These are phyloP conservation scores for Pantelozetes paolii DNA, from an alignment of 2,888 invertebrate species.

Conservation along the genomic window DNA sequence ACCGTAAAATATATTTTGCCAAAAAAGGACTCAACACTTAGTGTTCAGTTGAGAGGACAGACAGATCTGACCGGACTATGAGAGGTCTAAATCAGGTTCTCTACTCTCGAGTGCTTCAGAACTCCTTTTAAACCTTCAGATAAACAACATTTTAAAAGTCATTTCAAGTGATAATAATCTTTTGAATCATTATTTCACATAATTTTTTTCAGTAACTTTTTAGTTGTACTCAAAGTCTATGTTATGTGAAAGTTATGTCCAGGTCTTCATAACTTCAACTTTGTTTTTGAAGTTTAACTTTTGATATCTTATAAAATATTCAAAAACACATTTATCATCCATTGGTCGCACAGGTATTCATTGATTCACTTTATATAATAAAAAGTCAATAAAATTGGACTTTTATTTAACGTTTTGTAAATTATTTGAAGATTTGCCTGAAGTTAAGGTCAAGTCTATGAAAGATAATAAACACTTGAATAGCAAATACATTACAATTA, in stretches of 20 bases:
- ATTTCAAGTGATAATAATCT: constrained; percentile 1
- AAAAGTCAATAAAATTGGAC: no score
- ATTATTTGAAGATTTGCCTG: background rate
- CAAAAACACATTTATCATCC: background rate
- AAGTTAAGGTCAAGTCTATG: background rate
- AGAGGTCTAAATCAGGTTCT: constrained; percentile 18
- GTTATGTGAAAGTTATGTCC: background rate
- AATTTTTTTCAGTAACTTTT: background rate
- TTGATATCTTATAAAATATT: background rate
- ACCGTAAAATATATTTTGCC: background rate
- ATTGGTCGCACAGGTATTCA: background rate
- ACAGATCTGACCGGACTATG: background rate
- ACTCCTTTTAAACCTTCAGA: background rate
- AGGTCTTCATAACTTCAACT: background rate
- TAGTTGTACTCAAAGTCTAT: background rate
- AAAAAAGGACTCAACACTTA: background rate
- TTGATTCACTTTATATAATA: no score
- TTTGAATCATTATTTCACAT: background rate
- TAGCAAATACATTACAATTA: background rate
- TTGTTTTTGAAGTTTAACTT: background rate
- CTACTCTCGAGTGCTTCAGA: background rate
- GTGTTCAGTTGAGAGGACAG: background rate
- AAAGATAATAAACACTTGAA: background rate
- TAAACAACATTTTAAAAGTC: background rate
- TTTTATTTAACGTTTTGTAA: no score